A percentile compares a stretch with the other conserved stretches of the same genome.
Evolutionary conservation across 2,888 invertebrate genomes (phyloP).

Genomic region (Orthosia cruda): DNA sequence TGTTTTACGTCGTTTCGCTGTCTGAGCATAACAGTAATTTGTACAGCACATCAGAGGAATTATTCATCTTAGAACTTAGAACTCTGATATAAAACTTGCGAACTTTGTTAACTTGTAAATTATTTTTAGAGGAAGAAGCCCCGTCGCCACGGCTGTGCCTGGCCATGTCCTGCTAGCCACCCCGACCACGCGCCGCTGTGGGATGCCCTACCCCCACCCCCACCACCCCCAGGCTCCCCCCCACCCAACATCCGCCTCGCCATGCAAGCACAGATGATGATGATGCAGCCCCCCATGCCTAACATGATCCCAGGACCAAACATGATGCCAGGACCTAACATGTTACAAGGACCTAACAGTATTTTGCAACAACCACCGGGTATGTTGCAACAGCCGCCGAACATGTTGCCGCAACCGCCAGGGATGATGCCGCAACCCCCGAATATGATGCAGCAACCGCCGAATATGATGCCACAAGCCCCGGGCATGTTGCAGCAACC

Average conservation of each 20-base stretch:
- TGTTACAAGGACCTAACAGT: conserved; percentile 43
- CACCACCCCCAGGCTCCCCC: conserved; percentile 87
- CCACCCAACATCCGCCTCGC: conserved; percentile 69
- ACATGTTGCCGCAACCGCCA: conserved; percentile 50
- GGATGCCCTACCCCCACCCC: conserved; percentile 90
- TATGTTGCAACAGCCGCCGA: conserved; percentile 50
- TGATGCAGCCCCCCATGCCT: conserved; percentile 48
- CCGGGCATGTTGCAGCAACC: conserved; percentile 44
- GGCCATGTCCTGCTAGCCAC: conserved; percentile 88
- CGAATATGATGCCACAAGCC: conserved; percentile 42
- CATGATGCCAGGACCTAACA: conserved; percentile 50
- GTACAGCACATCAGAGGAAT: neutral
- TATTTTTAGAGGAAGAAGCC: conserved; percentile 73
- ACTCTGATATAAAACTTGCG: neutral
- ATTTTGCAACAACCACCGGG: conserved; percentile 28
- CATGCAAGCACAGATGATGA: conserved; percentile 30
- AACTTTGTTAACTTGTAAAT: neutral
- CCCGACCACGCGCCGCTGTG: conserved; percentile 89
- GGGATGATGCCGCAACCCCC: conserved; percentile 46
- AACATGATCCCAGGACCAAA: conserved; percentile 30
- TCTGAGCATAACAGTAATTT: neutral
- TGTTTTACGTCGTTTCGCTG: neutral
- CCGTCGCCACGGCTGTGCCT: conserved; percentile 85
- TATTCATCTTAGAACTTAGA: neutral
- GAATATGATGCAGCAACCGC: conserved; percentile 39